phyloP scores from a whole-genome alignment of 1,140 invertebrate species.

The Procambarus clarkii region DNA sequence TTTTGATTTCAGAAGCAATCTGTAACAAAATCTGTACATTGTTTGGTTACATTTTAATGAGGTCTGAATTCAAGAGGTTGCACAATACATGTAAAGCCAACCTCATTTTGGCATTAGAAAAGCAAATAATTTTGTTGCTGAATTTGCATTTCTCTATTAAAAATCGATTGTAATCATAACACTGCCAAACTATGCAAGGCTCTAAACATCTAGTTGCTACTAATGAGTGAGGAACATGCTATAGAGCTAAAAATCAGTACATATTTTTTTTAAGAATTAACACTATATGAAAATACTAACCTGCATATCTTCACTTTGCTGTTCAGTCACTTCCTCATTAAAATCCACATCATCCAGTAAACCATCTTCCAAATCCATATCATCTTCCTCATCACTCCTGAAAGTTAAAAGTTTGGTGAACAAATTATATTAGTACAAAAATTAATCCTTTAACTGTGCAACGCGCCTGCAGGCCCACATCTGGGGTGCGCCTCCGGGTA shows the following conservation, averaged over 20 bases:
- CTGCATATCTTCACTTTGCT: slow-evolving; percentile 9
- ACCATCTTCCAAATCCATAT: neutral
- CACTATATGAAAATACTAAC: neutral
- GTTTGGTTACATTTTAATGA: too few relatives aligned
- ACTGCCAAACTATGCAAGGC: neutral
- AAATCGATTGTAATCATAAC: too few relatives aligned
- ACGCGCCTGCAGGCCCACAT: too few relatives aligned
- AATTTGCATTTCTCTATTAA: too few relatives aligned
- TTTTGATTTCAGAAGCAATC: too few relatives aligned
- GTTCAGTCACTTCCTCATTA: neutral
- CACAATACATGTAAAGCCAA: too few relatives aligned
- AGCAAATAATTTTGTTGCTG: neutral
- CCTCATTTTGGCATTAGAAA: neutral
- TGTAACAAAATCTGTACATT: too few relatives aligned
- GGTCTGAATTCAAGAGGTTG: too few relatives aligned
- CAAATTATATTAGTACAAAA: neutral
- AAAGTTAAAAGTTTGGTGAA: neutral
- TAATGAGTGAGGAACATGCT: neutral
- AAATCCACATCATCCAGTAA: neutral
- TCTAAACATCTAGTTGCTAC: neutral
- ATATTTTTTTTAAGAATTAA: too few relatives aligned
- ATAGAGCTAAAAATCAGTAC: neutral
- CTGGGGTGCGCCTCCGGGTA: too few relatives aligned
- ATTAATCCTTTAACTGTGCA: neutral
- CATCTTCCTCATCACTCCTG: neutral